A percentile compares a stretch with the other conserved stretches of the same genome.
Evolutionary conservation across 1,140 invertebrate species (phyloP).

Genomic region (Eupeodes corollae): DNA sequence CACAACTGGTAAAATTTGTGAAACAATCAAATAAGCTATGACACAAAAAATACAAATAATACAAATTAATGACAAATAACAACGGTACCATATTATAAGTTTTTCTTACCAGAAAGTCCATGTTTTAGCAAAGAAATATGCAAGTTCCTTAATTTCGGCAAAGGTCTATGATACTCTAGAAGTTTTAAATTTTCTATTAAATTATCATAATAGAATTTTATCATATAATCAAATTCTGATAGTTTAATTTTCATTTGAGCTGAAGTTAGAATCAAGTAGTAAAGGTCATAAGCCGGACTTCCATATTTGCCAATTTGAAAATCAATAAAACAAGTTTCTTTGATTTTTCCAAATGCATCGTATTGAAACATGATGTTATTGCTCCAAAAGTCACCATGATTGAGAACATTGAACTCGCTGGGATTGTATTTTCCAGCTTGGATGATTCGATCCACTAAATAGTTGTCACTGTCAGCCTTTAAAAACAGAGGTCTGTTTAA

Average conservation of each 20-base stretch:
- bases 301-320: constrained; percentile 35
- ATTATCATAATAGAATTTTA: constrained; percentile 28
- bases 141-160: constrained; percentile 26
- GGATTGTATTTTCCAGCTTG: constrained; percentile 26
- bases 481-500: background rate
- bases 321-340: constrained; percentile 26
- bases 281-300: constrained; percentile 30
- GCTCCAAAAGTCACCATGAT: constrained; percentile 54
- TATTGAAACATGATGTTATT: constrained; percentile 54
- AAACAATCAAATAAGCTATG: constrained; percentile 29
- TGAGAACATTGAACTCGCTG: constrained; percentile 48
- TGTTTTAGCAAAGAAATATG: constrained; percentile 23
- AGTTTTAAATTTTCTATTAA: constrained; percentile 26
- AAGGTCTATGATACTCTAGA: constrained; percentile 27
- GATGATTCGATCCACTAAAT: constrained; percentile 26
- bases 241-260: constrained; percentile 23
- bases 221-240: constrained; percentile 24
- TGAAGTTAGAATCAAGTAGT: constrained; percentile 30
- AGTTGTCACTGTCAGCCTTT: constrained; percentile 25
- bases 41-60: background rate
- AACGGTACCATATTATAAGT: background rate
- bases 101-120: constrained; percentile 21
- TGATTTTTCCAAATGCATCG: constrained; percentile 34
- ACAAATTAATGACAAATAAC: background rate
- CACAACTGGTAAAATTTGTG: constrained; percentile 28